phyloP scores from a whole-genome alignment of 2,797 vertebrate species.

The Setipinna tenuifilis region DNA sequence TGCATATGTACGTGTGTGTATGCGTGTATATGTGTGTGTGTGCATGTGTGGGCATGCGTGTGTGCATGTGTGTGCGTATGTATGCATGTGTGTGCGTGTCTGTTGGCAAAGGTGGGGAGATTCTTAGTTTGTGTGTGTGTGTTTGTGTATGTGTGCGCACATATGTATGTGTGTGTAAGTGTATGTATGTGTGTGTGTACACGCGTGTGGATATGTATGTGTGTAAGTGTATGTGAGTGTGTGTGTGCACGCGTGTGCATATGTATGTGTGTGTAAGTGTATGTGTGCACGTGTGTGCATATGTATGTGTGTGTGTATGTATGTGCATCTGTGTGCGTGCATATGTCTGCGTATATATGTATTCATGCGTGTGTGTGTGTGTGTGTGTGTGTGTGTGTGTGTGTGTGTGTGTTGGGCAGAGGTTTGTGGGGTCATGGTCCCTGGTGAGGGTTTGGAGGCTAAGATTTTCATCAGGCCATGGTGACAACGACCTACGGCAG shows the following conservation, averaged over 20 bases:
- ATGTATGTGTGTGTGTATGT: background rate
- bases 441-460: background rate
- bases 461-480: background rate
- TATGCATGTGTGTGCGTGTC: background rate
- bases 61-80: background rate
- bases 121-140: no score
- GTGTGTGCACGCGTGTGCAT: background rate
- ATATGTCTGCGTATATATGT: no score
- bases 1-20: no score
- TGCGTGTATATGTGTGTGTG: background rate
- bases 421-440: background rate
- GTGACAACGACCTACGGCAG: background rate
- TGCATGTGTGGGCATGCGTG: background rate
- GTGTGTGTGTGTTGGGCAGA: background rate
- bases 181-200: no score
- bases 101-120: background rate
- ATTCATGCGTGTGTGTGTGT: background rate
- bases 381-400: background rate
- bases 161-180: no score
- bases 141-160: no score
- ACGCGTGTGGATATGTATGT: no score
- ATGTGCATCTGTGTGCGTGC: no score
- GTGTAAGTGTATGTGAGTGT: no score
- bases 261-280: background rate
- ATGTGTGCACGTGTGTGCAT: background rate